Base-by-base conservation (phyloP, 2,888 invertebrate genomes). In the Trichacis sp. region DNA sequence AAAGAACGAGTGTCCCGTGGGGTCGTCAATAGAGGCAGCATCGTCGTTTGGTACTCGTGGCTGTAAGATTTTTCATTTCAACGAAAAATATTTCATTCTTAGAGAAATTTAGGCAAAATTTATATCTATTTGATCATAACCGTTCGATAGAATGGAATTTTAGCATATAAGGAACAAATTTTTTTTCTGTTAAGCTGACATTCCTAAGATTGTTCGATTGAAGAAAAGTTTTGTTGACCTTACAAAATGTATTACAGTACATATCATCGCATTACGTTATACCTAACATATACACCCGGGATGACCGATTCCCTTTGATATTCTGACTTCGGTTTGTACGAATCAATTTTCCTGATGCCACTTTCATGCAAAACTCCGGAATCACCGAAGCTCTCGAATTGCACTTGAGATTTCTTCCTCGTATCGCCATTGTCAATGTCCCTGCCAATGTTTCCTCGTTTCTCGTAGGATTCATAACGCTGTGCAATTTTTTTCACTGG, bases 1-100 rank as follows among this genome's bases (percentile, higher is more conserved):
- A 79, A 83, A 1, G 75, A 72, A 52, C 75, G 78, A 14, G 66
- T 58, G 14, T 80, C 80, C 5, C 79, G 73, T 1, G 80, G 74
- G 1, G 84, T 82, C 1, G 84, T 84, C 57, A 84, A 60, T n/a
- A 81, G 70, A 0, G 84, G 84, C 46, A 80, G 55, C 79, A 80
- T 82, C 0, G 83, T 84, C 1, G 83, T 84, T 9, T 80, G 73
- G 47, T 82, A 80, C 50, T 82, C 81, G n/a, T 75, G 73, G 51
- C 84, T 84, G 53, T n/a, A 38, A 42, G 43, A 30, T 40, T 42
- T n/a, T n/a, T n/a, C n/a, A n/a, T n/a, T n/a, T n/a, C n/a, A n/a
- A n/a, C n/a, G n/a, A n/a, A n/a, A n/a, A n/a, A n/a, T n/a, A n/a
- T n/a, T n/a, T n/a, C n/a, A n/a, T n/a, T n/a, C n/a, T n/a, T n/a